Conservation (phyloP, 2,113 vertebrate species). For the Coregonus clupeaformis region DNA sequence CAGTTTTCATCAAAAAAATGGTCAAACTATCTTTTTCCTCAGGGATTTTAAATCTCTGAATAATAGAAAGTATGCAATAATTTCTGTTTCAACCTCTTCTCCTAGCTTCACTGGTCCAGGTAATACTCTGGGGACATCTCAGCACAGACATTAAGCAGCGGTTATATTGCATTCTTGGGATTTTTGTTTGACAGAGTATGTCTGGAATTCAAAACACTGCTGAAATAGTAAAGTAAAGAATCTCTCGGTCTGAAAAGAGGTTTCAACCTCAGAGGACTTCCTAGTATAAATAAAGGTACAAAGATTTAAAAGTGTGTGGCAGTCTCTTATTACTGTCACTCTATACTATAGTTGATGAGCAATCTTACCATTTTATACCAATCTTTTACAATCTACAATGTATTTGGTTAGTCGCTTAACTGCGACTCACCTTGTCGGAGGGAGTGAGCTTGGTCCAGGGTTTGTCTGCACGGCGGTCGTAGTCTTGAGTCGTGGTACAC, state of each 20-base stretch:
- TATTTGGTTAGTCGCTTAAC: not conserved
- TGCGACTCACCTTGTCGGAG: conserved; percentile 85
- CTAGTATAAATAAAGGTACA: too few species aligned
- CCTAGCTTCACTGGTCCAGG: conserved; percentile 15
- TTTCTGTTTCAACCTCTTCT: conserved; percentile 6
- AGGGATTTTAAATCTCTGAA: too few species aligned
- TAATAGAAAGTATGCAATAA: too few species aligned
- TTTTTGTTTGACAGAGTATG: conserved; percentile 26
- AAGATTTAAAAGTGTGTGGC: too few species aligned
- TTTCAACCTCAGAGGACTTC: too few species aligned
- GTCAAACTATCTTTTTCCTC: too few species aligned
- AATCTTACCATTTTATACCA: not conserved
- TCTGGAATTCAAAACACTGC: conserved; percentile 49
- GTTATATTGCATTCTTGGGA: conserved; percentile 27
- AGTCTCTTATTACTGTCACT: too few species aligned
- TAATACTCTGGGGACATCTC: conserved; percentile 18
- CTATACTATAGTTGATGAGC: not conserved
- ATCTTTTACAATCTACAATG: too few species aligned
- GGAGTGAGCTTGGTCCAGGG: conserved; percentile 97
- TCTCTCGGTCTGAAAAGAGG: too few species aligned
- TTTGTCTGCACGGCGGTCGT: conserved; percentile 94
- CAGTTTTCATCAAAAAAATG: too few species aligned
- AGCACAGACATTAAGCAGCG: not conserved
- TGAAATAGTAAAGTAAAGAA: not conserved
- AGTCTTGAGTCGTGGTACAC: conserved; percentile 91